Evolutionary conservation across 2,113 vertebrate species (phyloP), one percentile per base, ranked within the genome.

Genomic region (Xiphophorus hellerii): DNA sequence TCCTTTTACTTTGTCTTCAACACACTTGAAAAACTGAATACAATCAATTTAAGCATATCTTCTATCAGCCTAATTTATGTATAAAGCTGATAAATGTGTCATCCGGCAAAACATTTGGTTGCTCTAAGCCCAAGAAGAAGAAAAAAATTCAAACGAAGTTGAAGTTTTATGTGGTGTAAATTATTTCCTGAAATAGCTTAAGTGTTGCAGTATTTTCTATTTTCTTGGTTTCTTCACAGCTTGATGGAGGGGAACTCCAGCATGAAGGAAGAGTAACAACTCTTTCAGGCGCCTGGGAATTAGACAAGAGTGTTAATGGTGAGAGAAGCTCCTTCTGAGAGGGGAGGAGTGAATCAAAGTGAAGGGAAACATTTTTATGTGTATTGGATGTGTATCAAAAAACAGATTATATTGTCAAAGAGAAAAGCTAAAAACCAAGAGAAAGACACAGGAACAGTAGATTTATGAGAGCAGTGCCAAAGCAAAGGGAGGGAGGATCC

Each of bases 401-500:
- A 37, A 25, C 60, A 74, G 62, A 77, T 54, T 35, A 68, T 69
- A 73, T 73, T 69, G 77, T 12, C 13, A 67, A 42, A 67, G 3
- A 29, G 10, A 29, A 27, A 64, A 64, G 20, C 3, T 14, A 60
- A 84, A 83, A 73, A 33, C 71, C 62, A 64, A 39, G 29, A 70
- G 65, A 80, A 79, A 69, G 78, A 83, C 74, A 33, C 69, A 44
- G 42, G 62, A 71, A 63, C 35, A 15, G 48, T 77, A 31, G 77
- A 90, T 88, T 87, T 89, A 89, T 0, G 76, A 89, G 89, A 68
- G 77, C 83, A 82, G 81, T 81, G 84, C 15, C 0, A 22, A 71
- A 60, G 67, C 8, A 25, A 31, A 20, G 58, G 60, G 51, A 54
- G 15, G 30, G 74, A 77, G 70, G 66, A 62, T 77, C 72, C 77